phyloP scores from a whole-genome alignment of 2,888 invertebrate genomes.

The Tenthredo livida region DNA sequence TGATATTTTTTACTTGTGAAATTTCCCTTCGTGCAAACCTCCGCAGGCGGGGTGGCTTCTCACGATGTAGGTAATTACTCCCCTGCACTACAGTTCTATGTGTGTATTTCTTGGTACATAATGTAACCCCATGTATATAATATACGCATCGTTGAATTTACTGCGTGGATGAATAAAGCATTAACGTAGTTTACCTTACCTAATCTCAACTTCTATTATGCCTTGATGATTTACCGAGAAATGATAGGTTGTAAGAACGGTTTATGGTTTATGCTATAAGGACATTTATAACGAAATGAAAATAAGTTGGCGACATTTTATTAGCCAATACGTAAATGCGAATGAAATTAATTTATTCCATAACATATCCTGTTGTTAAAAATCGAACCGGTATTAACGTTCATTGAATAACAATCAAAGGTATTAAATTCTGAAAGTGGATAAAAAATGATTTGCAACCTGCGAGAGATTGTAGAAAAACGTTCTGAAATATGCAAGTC shows the following conservation, averaged over 20 bases:
- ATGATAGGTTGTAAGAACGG: not conserved
- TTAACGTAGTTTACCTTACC: not conserved
- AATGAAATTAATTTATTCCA: not conserved
- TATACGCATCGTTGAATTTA: not conserved
- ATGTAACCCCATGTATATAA: not conserved
- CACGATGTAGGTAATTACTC: not conserved
- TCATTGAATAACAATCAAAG: not conserved
- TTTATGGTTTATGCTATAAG: not conserved
- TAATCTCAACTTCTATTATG: slow-evolving; percentile 21
- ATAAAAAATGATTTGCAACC: not conserved
- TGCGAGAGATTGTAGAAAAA: not conserved
- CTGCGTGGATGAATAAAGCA: not conserved
- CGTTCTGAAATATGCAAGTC: not conserved
- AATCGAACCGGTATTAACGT: not conserved
- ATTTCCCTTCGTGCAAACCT: slow-evolving; percentile 7
- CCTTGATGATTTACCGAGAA: not conserved
- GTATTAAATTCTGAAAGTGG: not conserved
- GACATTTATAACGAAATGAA: slow-evolving; percentile 1
- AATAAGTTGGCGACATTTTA: not conserved
- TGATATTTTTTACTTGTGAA: slow-evolving; percentile 1
- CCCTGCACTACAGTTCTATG: not conserved
- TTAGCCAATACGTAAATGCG: not conserved
- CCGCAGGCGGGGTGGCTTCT: not conserved
- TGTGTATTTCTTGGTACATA: not conserved
- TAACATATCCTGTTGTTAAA: not conserved